phyloP scores from a whole-genome alignment of 1,140 invertebrate species.

The Homarus americanus region DNA sequence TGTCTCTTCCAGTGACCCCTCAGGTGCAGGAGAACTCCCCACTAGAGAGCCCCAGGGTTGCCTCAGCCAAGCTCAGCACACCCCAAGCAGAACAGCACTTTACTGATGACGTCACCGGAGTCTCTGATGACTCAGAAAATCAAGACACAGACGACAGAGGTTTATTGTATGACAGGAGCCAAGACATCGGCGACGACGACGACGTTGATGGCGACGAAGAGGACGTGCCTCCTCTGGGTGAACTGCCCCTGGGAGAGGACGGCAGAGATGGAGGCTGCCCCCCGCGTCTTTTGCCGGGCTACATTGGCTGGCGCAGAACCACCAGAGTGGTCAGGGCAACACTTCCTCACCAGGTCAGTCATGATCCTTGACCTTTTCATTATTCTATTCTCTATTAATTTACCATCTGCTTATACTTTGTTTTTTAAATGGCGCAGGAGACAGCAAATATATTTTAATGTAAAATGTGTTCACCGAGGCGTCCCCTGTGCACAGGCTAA shows the following conservation, averaged over 20 bases:
- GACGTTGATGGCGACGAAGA: background rate
- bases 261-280: slow-evolving; percentile 33
- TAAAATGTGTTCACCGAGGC: too few relatives aligned
- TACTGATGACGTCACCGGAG: background rate
- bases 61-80: background rate
- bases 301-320: slow-evolving; percentile 39
- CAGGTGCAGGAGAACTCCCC: slow-evolving; percentile 2
- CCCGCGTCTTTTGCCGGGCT: slow-evolving; percentile 24
- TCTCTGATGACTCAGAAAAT: background rate
- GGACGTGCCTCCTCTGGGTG: slow-evolving; percentile 20
- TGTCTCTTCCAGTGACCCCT: slow-evolving; percentile 41
- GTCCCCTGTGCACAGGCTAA: too few relatives aligned
- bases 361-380: background rate
- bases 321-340: slow-evolving; percentile 39
- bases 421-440: too few relatives aligned
- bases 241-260: slow-evolving; percentile 45
- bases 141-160: slow-evolving; percentile 17
- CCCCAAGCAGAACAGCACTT: background rate
- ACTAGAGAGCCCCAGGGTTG: background rate
- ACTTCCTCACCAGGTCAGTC: slow-evolving; percentile 47
- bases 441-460: too few relatives aligned
- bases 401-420: too few relatives aligned
- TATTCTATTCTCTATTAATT: too few relatives aligned
- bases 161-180: slow-evolving; percentile 24
- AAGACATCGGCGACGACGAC: background rate